Percentiles rank a stretch among this genome's conserved stretches.
Evolutionary conservation across 1,140 invertebrate genomes (phyloP).

Genomic region (Triops cancriformis): DNA sequence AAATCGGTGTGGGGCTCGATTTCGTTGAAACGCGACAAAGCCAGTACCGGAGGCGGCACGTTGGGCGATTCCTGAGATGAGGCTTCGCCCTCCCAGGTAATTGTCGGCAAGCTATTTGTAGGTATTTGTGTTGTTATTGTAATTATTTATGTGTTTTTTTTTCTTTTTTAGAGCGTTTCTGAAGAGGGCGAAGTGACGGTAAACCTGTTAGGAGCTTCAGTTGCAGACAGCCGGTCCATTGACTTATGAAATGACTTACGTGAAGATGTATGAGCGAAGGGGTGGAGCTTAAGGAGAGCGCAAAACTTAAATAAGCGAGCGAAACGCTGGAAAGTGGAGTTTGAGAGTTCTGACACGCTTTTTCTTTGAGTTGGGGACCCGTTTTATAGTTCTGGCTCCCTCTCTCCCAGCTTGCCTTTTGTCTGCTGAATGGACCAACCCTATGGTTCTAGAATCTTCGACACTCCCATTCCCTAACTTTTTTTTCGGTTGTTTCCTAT

Average conservation of each 20-base stretch:
- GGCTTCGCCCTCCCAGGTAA: constrained; percentile 55
- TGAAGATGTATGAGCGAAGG: background rate
- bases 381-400: constrained; percentile 8
- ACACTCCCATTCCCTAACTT: constrained; percentile 6
- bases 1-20: constrained; percentile 67
- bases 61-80: constrained; percentile 61
- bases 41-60: constrained; percentile 48
- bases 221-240: constrained; percentile 13
- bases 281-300: background rate
- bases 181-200: constrained; percentile 22
- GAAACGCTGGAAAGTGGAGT: background rate
- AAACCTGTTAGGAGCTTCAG: constrained; percentile 2
- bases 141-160: background rate
- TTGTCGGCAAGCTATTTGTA: no score
- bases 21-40: constrained; percentile 44
- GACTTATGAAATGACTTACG: constrained; percentile 18
- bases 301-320: background rate
- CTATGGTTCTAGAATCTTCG: background rate
- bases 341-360: background rate
- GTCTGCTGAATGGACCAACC: background rate
- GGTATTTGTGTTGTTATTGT: background rate
- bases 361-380: background rate
- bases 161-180: constrained; percentile 22
- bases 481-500: background rate
- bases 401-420: background rate